Conservation (phyloP, 1,140 invertebrate species). For the Rhysida immarginata region DNA sequence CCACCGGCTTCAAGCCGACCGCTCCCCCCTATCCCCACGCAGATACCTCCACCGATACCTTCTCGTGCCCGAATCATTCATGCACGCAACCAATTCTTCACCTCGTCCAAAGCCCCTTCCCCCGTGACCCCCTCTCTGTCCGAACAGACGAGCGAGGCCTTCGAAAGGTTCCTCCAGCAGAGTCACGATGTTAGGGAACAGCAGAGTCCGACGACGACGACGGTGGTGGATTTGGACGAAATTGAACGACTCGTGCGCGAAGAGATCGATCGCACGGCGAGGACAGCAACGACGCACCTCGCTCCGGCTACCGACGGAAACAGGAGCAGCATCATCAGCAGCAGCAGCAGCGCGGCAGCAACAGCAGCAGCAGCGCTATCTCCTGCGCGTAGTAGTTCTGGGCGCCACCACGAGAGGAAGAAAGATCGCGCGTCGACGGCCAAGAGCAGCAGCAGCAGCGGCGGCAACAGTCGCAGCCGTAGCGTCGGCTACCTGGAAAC, state of each 20-base stretch:
- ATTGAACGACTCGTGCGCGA: slow-evolving; percentile 15
- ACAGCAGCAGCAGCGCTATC: background rate
- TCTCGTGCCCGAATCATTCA: background rate
- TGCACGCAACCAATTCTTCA: background rate
- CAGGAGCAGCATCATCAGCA: background rate
- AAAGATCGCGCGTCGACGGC: no score
- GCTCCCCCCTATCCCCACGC: background rate
- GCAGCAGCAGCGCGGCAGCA: background rate
- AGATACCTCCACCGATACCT: background rate
- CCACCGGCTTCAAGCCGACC: background rate
- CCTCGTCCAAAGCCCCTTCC: background rate
- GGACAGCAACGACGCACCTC: background rate
- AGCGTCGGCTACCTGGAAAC: slow-evolving; percentile 4
- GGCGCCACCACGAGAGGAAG: no score
- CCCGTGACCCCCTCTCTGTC: background rate
- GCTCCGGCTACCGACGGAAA: background rate
- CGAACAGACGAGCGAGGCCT: slow-evolving; percentile 7
- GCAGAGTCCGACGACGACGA: slow-evolving; percentile 19
- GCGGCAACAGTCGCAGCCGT: background rate
- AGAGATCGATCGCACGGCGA: background rate
- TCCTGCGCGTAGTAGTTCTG: no score
- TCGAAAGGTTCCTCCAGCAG: slow-evolving; percentile 17
- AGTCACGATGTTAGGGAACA: slow-evolving; percentile 19
- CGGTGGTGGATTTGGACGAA: slow-evolving; percentile 19
- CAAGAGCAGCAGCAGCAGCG: background rate